These are phyloP conservation scores for Creontiades dilutus DNA, from an alignment of 2,888 invertebrate species.

Conservation along the genomic window DNA sequence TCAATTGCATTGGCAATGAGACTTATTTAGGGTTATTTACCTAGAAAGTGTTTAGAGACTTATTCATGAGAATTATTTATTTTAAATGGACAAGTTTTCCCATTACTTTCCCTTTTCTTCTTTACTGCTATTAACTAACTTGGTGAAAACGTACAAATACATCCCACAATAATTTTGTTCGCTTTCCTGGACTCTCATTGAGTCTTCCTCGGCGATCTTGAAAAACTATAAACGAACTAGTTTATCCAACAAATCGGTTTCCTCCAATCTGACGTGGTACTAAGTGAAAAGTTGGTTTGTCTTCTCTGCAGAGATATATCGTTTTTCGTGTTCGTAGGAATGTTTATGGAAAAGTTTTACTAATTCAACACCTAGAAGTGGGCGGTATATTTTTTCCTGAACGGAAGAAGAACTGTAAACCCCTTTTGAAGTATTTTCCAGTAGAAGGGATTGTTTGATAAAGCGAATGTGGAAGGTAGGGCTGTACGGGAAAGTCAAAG, in stretches of 20 bases:
- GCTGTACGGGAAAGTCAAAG: background rate
- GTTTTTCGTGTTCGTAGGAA: background rate
- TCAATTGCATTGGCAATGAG: too few species aligned
- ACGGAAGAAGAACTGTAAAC: background rate
- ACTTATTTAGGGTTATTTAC: too few species aligned
- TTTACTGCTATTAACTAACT: too few species aligned
- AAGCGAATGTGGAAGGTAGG: background rate
- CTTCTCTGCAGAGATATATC: background rate
- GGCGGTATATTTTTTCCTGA: background rate
- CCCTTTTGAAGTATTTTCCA: background rate
- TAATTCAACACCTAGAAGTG: background rate
- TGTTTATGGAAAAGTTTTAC: background rate
- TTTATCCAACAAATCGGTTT: background rate
- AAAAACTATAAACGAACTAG: background rate
- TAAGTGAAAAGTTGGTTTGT: background rate
- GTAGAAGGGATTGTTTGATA: conserved; percentile 3
- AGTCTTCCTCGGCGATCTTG: background rate
- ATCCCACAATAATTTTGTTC: too few species aligned
- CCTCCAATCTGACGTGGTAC: too few species aligned
- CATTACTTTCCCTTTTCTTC: too few species aligned
- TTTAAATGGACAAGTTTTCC: too few species aligned
- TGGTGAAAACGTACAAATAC: too few species aligned
- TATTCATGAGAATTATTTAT: too few species aligned
- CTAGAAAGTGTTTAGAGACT: too few species aligned
- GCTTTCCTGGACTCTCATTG: too few species aligned